Conservation (phyloP, 2,113 vertebrate genomes). For the Pungitius pungitius region DNA sequence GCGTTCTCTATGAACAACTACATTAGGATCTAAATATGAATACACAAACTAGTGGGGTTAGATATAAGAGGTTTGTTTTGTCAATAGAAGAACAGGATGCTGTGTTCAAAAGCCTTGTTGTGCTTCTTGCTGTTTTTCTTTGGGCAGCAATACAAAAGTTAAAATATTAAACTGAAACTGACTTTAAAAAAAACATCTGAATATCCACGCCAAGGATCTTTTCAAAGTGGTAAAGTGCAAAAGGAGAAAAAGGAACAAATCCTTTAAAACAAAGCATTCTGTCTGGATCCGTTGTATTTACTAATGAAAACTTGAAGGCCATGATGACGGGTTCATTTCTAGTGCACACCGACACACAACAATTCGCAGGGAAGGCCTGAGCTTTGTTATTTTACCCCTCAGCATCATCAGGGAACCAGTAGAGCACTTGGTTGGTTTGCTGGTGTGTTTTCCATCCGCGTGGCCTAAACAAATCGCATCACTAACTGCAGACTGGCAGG, state of each 20-base stretch:
- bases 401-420: neutral
- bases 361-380: conserved; percentile 40
- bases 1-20: conserved; percentile 60
- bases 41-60: conserved; percentile 30
- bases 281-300: conserved; percentile 16
- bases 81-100: conserved; percentile 17
- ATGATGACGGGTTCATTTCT: conserved; percentile 13
- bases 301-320: conserved; percentile 43
- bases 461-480: conserved; percentile 17
- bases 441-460: conserved; percentile 18
- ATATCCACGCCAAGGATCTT: conserved; percentile 8
- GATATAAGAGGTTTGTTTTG: conserved; percentile 26
- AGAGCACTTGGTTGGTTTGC: conserved; percentile 1
- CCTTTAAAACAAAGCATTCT: conserved; percentile 27
- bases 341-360: conserved; percentile 30
- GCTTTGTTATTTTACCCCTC: conserved; percentile 24
- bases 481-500: conserved; percentile 8
- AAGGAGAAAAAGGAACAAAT: conserved; percentile 19
- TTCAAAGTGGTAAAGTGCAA: conserved; percentile 37
- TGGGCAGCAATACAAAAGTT: conserved; percentile 26
- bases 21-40: conserved; percentile 52
- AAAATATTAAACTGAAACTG: neutral
- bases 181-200: neutral
- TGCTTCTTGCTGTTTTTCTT: conserved; percentile 48
- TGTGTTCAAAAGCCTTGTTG: conserved; percentile 19